Percentiles rank a stretch among this genome's conserved stretches.
Conservation (phyloP, 2,888 invertebrate species). For the Melinaea menophilus region DNA sequence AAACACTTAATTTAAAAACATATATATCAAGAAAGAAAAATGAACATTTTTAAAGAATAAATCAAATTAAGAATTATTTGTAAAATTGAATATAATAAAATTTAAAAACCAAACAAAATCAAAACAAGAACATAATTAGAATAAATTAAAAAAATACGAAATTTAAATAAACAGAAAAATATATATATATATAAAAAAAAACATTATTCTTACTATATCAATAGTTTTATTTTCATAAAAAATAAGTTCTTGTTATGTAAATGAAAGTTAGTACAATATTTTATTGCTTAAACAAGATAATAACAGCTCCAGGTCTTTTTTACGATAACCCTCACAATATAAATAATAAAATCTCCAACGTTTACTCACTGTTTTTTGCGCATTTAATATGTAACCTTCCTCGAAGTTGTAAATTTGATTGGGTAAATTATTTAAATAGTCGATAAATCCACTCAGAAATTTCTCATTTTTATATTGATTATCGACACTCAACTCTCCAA, state of each 20-base stretch:
- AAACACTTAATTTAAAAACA: no score
- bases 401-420: conserved; percentile 64
- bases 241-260: conserved; percentile 4
- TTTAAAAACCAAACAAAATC: no score
- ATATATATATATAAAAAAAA: no score
- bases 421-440: conserved; percentile 69
- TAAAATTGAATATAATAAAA: background rate
- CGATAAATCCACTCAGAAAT: conserved; percentile 59
- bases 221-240: no score
- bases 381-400: conserved; percentile 62
- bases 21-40: no score
- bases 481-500: conserved; percentile 48
- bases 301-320: conserved; percentile 21
- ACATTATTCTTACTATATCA: no score
- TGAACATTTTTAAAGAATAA: no score
- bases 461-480: conserved; percentile 40
- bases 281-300: background rate
- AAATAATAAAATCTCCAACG: conserved; percentile 15
- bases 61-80: no score
- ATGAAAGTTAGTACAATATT: conserved; percentile 1
- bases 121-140: no score
- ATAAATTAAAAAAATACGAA: no score
- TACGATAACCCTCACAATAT: conserved; percentile 34
- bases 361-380: conserved; percentile 66
- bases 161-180: no score